Evolutionary conservation across 2,113 vertebrate genomes (phyloP).

Genomic region (Rhinichthys klamathensis): DNA sequence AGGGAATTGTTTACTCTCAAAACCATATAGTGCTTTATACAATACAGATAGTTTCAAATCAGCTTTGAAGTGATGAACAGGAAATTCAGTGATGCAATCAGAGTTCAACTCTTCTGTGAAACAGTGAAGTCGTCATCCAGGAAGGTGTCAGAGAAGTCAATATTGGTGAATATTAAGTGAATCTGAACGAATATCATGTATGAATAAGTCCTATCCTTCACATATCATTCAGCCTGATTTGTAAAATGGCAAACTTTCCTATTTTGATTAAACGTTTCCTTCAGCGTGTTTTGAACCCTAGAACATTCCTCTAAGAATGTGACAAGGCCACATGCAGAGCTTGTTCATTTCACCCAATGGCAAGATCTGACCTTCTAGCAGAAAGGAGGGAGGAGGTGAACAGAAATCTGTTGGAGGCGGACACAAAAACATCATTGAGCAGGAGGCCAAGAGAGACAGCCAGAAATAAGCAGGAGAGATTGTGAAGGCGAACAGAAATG

Average conservation of each 20-base stretch:
- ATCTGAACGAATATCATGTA: neutral
- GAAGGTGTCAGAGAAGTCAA: too few relatives aligned
- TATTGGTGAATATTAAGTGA: too few relatives aligned
- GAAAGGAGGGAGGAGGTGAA: neutral
- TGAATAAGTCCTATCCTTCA: neutral
- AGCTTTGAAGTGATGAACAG: too few relatives aligned
- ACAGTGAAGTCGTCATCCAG: too few relatives aligned
- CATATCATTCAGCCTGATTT: neutral
- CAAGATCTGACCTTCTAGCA: conserved; percentile 7
- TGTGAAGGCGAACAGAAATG: neutral
- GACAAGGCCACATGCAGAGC: neutral
- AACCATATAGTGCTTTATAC: too few relatives aligned
- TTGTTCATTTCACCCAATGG: neutral
- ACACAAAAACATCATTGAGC: conserved; percentile 40
- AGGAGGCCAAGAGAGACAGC: neutral
- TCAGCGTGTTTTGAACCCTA: neutral
- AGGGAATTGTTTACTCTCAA: too few relatives aligned
- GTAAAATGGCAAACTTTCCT: neutral
- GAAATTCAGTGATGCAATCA: too few relatives aligned
- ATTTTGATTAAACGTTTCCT: neutral
- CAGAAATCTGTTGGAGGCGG: conserved; percentile 6
- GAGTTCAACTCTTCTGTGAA: too few relatives aligned
- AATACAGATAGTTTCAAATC: too few relatives aligned
- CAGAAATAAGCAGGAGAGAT: conserved; percentile 1
- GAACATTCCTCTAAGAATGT: neutral